A percentile compares a stretch with the other conserved stretches of the same genome.
Conservation (phyloP, 2,113 vertebrate species). For the Corapipo altera region DNA sequence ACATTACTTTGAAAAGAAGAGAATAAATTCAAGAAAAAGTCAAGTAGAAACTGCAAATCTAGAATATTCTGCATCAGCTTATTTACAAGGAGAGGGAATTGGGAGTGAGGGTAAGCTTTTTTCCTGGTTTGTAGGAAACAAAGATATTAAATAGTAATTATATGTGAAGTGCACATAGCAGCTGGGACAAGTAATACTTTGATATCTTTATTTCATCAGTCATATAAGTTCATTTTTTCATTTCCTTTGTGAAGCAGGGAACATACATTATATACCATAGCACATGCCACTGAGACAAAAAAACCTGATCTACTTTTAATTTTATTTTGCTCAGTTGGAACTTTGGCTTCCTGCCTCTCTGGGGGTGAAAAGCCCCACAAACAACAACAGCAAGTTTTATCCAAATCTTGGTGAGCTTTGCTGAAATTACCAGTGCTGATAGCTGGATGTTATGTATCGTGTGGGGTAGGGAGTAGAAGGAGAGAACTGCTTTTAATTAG, state of each 20-base stretch:
- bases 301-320: conserved; percentile 43
- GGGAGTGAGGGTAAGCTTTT: conserved; percentile 27
- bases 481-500: conserved; percentile 71
- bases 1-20: neutral
- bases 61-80: conserved; percentile 33
- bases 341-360: conserved; percentile 25
- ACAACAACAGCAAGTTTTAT: conserved; percentile 51
- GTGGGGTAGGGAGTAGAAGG: conserved; percentile 12
- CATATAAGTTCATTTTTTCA: conserved; percentile 12
- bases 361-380: neutral
- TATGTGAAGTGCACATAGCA: conserved; percentile 14
- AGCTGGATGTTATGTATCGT: conserved; percentile 60
- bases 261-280: neutral
- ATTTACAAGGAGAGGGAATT: conserved; percentile 48
- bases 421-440: conserved; percentile 67
- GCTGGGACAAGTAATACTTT: conserved; percentile 52
- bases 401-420: conserved; percentile 47
- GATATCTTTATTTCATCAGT: conserved; percentile 44
- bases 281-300: neutral
- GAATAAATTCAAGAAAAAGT: conserved; percentile 41
- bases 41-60: conserved; percentile 18
- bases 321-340: conserved; percentile 44
- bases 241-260: conserved; percentile 46
- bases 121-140: conserved; percentile 27
- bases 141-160: conserved; percentile 61